phyloP scores from a whole-genome alignment of 35 echinoderm and acorn worm genomes.

The Nesometra sesokonis region DNA sequence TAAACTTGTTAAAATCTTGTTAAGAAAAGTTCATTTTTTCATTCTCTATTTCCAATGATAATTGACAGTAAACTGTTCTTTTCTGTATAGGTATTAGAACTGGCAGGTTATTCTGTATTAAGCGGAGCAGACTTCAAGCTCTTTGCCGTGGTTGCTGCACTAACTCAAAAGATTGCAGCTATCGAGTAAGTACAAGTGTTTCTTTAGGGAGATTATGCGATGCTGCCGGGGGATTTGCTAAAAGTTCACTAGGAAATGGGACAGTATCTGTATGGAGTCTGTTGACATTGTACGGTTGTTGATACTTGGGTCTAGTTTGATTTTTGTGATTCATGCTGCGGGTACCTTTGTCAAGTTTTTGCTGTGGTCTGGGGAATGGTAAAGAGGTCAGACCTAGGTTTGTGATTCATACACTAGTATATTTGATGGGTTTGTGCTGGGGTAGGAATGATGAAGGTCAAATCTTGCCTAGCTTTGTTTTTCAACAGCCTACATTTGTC shows the following conservation, averaged over 20 bases:
- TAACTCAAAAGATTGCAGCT: constrained; percentile 69
- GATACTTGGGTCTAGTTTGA: neutral
- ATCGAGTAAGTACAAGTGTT: constrained; percentile 59
- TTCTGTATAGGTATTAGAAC: constrained; percentile 56
- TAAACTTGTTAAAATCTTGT: no score
- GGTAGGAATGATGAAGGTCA: no score
- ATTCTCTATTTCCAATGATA: neutral
- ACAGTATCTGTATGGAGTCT: neutral
- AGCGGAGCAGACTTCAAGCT: constrained; percentile 71
- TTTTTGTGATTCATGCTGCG: neutral
- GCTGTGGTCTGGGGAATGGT: no score
- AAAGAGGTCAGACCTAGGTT: no score
- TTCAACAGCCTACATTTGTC: no score
- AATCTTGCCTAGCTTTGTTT: no score
- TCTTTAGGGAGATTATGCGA: neutral
- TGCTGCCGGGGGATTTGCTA: neutral
- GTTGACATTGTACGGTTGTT: neutral
- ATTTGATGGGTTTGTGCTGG: no score
- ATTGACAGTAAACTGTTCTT: neutral
- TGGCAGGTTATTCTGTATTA: constrained; percentile 64
- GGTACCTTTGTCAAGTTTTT: no score
- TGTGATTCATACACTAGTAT: no score
- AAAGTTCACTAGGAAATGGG: neutral
- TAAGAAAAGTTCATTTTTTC: no score
- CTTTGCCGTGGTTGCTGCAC: constrained; percentile 72